Evolutionary conservation across 2,888 invertebrate genomes (phyloP).

Genomic region (Acronicta psi): DNA sequence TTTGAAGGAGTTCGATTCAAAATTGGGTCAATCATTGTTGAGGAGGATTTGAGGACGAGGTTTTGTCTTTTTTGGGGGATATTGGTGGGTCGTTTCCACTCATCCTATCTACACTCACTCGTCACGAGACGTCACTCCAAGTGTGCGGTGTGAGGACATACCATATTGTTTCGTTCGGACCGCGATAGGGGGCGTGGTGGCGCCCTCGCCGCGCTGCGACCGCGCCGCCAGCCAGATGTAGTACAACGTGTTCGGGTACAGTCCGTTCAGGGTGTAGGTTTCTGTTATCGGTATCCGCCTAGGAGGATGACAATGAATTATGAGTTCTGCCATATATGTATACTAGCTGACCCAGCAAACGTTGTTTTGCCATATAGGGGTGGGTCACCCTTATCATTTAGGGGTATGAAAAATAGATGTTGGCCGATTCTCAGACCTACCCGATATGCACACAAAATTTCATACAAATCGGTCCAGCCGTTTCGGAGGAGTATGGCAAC

Average conservation of each 20-base stretch:
- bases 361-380: too few relatives aligned
- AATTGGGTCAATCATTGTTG: constrained; percentile 4
- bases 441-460: too few relatives aligned
- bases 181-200: constrained; percentile 97
- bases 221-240: constrained; percentile 98
- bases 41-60: neutral
- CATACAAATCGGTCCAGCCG: too few relatives aligned
- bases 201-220: constrained; percentile 97
- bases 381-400: too few relatives aligned
- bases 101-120: constrained; percentile 55
- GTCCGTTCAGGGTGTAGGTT: constrained; percentile 95
- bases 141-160: constrained; percentile 89
- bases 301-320: constrained; percentile 18
- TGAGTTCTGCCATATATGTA: neutral
- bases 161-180: constrained; percentile 99
- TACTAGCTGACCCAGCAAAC: too few relatives aligned
- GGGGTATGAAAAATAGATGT: too few relatives aligned
- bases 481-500: too few relatives aligned
- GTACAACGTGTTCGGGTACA: constrained; percentile 98
- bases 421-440: too few relatives aligned
- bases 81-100: constrained; percentile 41
- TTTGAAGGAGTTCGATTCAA: constrained; percentile 6
- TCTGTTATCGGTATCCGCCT: constrained; percentile 94
- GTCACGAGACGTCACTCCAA: constrained; percentile 56
- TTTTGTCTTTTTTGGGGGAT: neutral